phyloP scores from a whole-genome alignment of 2,797 vertebrate genomes.

The Spea hammondii region DNA sequence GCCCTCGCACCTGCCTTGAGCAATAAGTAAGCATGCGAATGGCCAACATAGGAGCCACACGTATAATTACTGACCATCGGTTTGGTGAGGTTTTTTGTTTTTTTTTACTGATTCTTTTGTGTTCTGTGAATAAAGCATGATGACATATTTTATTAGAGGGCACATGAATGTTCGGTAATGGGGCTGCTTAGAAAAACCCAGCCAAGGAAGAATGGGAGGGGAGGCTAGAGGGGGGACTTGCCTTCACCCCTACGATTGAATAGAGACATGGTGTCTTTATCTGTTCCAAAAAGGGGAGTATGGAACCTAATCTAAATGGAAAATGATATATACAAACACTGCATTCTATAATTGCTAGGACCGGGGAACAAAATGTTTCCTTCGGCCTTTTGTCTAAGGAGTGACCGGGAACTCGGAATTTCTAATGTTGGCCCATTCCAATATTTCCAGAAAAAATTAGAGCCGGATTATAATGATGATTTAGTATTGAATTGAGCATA shows the following conservation, averaged over 20 bases:
- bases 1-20: slow-evolving; percentile 98
- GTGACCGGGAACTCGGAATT: neutral
- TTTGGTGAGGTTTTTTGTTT: slow-evolving; percentile 95
- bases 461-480: no score
- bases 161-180: slow-evolving; percentile 94
- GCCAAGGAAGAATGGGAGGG: slow-evolving; percentile 83
- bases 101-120: slow-evolving; percentile 99
- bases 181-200: slow-evolving; percentile 82
- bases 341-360: slow-evolving; percentile 71
- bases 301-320: slow-evolving; percentile 82
- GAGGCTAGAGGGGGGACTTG: slow-evolving; percentile 78
- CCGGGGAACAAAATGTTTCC: slow-evolving; percentile 2
- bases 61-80: slow-evolving; percentile 99
- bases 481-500: no score
- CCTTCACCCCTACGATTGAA: slow-evolving; percentile 79
- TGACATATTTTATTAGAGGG: slow-evolving; percentile 99
- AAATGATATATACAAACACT: slow-evolving; percentile 82
- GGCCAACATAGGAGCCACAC: slow-evolving; percentile 95
- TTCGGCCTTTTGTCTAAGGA: neutral
- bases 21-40: slow-evolving; percentile 82
- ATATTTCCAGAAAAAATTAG: no score
- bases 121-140: slow-evolving; percentile 98
- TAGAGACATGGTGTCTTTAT: slow-evolving; percentile 79
- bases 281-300: slow-evolving; percentile 74
- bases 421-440: no score